Base-by-base conservation (phyloP, 1,140 invertebrate genomes). In the Drosophila mojavensis region DNA sequence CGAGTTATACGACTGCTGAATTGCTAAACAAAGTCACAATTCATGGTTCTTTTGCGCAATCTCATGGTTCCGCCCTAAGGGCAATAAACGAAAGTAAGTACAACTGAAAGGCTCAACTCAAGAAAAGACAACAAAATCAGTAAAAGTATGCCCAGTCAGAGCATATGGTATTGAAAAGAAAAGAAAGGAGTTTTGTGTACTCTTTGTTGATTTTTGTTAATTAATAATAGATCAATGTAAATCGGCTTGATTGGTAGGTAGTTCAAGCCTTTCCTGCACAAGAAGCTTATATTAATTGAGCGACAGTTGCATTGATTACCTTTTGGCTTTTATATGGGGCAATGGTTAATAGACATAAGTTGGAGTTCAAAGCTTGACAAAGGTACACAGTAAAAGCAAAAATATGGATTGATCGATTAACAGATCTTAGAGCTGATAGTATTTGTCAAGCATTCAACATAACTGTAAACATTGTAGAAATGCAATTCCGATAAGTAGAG, bases 1-100 rank as follows among this genome's bases (percentile, higher is more conserved):
- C 9, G 2, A 36, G 33, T 13, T 56, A 15, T 45, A 58, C 17
- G 17, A 47, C 56, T 51, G 45, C 5, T 55, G 26, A 15, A 60
- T 26, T 39, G 53, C 53, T 66, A 50, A 68, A 78, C 82, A 83
- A 80, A 88, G 70, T 51, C 70, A 56, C 68, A 67, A 68, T 83
- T 88, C 83, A 86, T 86, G 83, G 76, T 77, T 77, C 47, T 77
- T 80, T 83, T 79, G 77, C 79, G 83, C 73, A 75, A 79, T 67
- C 45, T 70, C 55, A 67, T 68, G 51, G 73, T 48, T 54, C n/a
- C 5, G 36, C 20, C 30, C 17, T 66, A 39, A 47, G 47, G 17
- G 28, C 47, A 43, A 51, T 24, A 53, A 33, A 60, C 5, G 15
- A 48, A 55, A 70, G 53, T 24, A 53, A 28, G 53, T 24, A 45